Evolutionary conservation across 2,888 invertebrate species (phyloP).

Genomic region (Synanthedon myopaeformis): DNA sequence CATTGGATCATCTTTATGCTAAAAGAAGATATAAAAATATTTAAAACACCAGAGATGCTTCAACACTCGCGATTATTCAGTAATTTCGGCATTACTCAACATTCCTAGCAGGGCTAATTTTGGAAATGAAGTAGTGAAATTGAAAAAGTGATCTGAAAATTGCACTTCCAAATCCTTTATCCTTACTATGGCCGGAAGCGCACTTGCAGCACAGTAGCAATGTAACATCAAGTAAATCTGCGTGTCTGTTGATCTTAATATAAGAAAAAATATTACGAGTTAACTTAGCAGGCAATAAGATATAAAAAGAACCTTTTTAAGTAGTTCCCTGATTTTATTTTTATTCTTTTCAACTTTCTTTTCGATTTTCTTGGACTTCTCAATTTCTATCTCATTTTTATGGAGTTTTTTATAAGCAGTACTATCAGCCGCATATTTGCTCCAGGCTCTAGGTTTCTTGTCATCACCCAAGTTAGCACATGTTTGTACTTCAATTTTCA

Average conservation of each 20-base stretch:
- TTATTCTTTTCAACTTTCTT: constrained; percentile 46
- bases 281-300: no score
- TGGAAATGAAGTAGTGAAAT: no score
- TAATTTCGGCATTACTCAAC: no score
- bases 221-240: no score
- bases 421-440: constrained; percentile 88
- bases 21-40: constrained; percentile 13
- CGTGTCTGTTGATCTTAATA: no score
- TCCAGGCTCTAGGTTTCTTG: constrained; percentile 91
- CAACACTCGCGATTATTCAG: no score
- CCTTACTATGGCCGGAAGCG: no score
- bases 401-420: constrained; percentile 72
- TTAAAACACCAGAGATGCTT: neutral
- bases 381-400: constrained; percentile 28
- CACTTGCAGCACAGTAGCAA: no score
- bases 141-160: no score
- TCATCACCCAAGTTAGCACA: constrained; percentile 77
- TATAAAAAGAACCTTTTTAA: constrained; percentile 69
- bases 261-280: no score
- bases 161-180: no score
- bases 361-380: constrained; percentile 33
- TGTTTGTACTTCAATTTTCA: constrained; percentile 81
- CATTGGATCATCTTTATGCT: constrained; percentile 88
- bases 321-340: constrained; percentile 73
- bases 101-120: no score